Percentiles rank a stretch among this genome's conserved stretches.
Conservation (phyloP, 64 coral and sea anemone genomes). For the Porites lutea region DNA sequence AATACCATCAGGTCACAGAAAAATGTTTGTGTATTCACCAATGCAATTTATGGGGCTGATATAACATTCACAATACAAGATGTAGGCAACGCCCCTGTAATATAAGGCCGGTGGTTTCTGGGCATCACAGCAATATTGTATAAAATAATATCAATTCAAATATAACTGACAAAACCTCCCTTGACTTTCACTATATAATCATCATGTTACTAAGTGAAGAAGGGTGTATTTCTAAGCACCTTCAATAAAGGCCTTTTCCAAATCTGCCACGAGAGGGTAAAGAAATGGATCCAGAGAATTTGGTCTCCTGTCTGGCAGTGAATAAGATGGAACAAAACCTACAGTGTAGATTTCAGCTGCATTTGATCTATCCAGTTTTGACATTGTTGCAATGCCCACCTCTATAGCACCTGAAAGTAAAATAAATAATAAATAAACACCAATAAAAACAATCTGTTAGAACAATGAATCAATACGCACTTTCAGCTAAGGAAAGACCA, state of each 20-base stretch:
- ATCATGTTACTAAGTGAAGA: not conserved
- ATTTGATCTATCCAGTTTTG: conserved; percentile 29
- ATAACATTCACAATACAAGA: not conserved
- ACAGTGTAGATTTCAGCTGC: conserved; percentile 24
- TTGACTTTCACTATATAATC: conserved; percentile 3
- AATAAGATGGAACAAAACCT: conserved; percentile 50
- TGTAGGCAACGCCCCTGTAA: not conserved
- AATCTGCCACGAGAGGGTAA: conserved; percentile 27
- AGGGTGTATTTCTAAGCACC: conserved; percentile 16
- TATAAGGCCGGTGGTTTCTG: not conserved
- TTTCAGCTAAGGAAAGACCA: not conserved
- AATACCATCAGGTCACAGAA: conserved; percentile 6
- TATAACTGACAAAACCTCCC: not conserved
- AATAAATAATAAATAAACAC: not conserved
- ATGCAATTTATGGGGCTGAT: not conserved
- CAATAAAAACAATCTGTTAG: conserved; percentile 14
- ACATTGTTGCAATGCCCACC: conserved; percentile 49
- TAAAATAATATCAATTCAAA: not conserved
- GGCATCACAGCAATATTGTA: not conserved
- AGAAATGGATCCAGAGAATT: conserved; percentile 54
- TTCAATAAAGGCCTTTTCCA: conserved; percentile 46
- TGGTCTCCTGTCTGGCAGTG: conserved; percentile 38
- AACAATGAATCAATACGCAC: not conserved
- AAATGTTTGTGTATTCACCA: not conserved
- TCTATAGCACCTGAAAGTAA: conserved; percentile 47